phyloP scores from a whole-genome alignment of 2,888 invertebrate species.

The Tipula lateralis region DNA sequence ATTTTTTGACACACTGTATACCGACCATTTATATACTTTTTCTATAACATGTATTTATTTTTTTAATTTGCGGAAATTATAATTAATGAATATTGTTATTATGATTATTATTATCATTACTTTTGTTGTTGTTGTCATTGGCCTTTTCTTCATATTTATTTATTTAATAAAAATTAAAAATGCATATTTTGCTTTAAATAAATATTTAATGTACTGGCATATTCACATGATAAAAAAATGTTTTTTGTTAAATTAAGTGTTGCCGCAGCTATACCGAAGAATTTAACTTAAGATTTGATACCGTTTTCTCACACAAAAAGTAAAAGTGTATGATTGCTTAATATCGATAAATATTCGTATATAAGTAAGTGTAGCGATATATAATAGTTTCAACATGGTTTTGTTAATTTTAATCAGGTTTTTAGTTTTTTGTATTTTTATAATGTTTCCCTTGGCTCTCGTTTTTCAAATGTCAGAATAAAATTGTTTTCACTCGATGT shows the following conservation, averaged over 20 bases:
- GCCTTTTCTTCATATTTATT: neutral
- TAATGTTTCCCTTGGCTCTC: neutral
- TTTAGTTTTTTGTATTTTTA: neutral
- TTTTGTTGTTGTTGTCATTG: neutral
- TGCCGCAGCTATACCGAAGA: too few species aligned
- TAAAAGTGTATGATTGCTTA: neutral
- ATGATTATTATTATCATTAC: neutral
- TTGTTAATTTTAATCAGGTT: neutral
- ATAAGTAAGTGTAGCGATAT: too few species aligned
- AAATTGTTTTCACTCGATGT: neutral
- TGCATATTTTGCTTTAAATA: neutral
- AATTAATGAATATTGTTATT: slow-evolving; percentile 11
- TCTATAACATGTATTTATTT: slow-evolving; percentile 24
- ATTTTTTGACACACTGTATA: neutral
- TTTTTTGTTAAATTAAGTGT: neutral
- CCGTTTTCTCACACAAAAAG: neutral
- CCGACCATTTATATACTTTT: neutral
- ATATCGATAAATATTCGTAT: neutral
- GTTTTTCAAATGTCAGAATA: neutral
- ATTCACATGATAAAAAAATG: neutral
- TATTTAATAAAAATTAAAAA: slow-evolving; percentile 1
- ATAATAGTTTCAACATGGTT: neutral
- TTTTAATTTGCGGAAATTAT: slow-evolving; percentile 24
- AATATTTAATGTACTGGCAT: neutral
- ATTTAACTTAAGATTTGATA: neutral